phyloP scores from a whole-genome alignment of 2,113 vertebrate genomes.

The Lamprotornis superbus region DNA sequence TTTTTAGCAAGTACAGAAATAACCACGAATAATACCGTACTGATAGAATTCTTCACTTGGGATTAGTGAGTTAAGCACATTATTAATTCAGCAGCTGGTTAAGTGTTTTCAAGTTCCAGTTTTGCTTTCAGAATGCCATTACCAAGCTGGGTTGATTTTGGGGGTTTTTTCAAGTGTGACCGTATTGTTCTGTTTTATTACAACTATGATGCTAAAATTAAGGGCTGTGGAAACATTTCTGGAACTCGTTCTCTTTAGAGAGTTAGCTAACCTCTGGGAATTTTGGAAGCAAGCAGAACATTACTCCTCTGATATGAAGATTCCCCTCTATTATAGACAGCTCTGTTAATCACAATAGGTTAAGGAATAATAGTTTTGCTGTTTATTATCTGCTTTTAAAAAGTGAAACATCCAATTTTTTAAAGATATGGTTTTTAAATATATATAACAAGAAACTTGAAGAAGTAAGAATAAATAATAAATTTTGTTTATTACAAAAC shows the following conservation, averaged over 20 bases:
- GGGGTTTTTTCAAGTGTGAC: not conserved
- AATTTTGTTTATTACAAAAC: not conserved
- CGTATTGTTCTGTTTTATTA: not conserved
- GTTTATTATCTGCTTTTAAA: not conserved
- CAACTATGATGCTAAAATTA: not conserved
- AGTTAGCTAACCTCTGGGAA: not conserved
- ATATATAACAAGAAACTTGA: not conserved
- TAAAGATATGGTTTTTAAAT: accelerated
- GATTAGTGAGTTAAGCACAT: not conserved
- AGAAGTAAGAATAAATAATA: not conserved
- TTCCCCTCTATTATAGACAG: not conserved
- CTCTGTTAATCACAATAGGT: not conserved
- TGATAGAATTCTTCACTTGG: not conserved
- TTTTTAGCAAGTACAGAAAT: not conserved
- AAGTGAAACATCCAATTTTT: not conserved
- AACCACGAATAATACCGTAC: not conserved
- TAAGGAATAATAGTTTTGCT: not conserved
- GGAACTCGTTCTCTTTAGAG: not conserved
- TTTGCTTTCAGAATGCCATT: not conserved
- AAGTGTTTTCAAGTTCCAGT: not conserved
- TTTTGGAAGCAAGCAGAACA: not conserved
- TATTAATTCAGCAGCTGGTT: not conserved
- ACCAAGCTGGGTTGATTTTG: not conserved
- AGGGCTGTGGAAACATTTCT: not conserved
- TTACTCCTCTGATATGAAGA: not conserved